Evolutionary conservation across 2,113 vertebrate species (phyloP).

Genomic region (Callospermophilus lateralis): DNA sequence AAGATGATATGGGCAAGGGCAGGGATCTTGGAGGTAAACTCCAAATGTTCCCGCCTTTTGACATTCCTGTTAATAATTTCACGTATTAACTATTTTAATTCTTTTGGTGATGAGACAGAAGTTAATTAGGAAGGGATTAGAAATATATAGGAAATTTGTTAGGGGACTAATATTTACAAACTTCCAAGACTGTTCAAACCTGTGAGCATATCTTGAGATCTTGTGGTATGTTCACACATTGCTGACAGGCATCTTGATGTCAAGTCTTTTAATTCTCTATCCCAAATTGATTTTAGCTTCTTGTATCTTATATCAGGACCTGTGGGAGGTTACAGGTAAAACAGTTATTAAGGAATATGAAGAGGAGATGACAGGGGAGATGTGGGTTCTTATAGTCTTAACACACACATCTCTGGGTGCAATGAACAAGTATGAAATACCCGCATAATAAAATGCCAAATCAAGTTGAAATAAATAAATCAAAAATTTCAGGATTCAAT

Average conservation of each 20-base stretch:
- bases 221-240: not conserved
- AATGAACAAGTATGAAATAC: too few species aligned
- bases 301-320: constrained; percentile 1
- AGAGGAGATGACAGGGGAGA: not conserved
- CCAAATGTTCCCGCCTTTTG: not conserved
- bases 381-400: not conserved
- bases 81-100: constrained; percentile 73
- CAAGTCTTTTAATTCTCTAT: constrained; percentile 58
- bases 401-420: too few species aligned
- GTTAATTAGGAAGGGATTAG: constrained; percentile 73
- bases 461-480: too few species aligned
- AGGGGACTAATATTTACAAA: constrained; percentile 36
- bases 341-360: not conserved
- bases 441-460: too few species aligned
- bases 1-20: not conserved
- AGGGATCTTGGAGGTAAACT: not conserved
- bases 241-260: not conserved
- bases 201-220: constrained; percentile 24
- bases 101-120: constrained; percentile 60
- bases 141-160: constrained; percentile 57
- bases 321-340: not conserved
- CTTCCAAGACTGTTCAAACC: constrained; percentile 58
- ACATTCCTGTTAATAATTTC: constrained; percentile 46
- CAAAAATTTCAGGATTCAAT: too few species aligned
- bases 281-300: constrained; percentile 57